phyloP scores from a whole-genome alignment of 2,888 invertebrate genomes.

The Ischnus inquisitorius region DNA sequence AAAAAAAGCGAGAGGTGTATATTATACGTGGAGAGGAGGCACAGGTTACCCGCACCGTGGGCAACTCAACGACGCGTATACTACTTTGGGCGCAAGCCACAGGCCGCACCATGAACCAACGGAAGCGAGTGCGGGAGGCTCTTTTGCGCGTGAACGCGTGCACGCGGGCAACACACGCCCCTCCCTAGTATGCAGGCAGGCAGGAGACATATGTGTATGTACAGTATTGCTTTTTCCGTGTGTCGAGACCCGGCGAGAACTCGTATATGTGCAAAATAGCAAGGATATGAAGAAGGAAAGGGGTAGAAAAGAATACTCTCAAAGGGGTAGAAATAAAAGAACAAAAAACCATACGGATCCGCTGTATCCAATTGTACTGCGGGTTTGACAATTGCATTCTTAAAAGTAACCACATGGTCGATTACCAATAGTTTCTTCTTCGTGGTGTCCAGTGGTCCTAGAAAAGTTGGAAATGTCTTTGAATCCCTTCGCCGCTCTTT shows the following conservation, averaged over 20 bases:
- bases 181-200: not conserved
- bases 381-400: not conserved
- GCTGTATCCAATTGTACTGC: not conserved
- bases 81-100: constrained; percentile 54
- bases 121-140: constrained; percentile 50
- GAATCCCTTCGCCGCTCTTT: too few species aligned
- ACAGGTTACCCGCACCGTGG: constrained; percentile 64
- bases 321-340: constrained; percentile 7
- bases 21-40: constrained; percentile 58
- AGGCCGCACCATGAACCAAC: constrained; percentile 32
- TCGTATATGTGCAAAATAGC: constrained; percentile 69
- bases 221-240: constrained; percentile 34
- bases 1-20: constrained; percentile 54
- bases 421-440: too few species aligned
- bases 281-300: constrained; percentile 54
- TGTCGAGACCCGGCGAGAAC: constrained; percentile 52
- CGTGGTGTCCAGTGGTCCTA: too few species aligned
- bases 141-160: constrained; percentile 59
- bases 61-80: constrained; percentile 56
- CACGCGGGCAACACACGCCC: constrained; percentile 2
- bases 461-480: too few species aligned
- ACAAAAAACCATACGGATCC: not conserved
- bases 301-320: constrained; percentile 32
- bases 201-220: constrained; percentile 7
- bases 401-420: too few species aligned